Conservation (phyloP, 2,888 invertebrate genomes). For the Pasiphila rectangulata region DNA sequence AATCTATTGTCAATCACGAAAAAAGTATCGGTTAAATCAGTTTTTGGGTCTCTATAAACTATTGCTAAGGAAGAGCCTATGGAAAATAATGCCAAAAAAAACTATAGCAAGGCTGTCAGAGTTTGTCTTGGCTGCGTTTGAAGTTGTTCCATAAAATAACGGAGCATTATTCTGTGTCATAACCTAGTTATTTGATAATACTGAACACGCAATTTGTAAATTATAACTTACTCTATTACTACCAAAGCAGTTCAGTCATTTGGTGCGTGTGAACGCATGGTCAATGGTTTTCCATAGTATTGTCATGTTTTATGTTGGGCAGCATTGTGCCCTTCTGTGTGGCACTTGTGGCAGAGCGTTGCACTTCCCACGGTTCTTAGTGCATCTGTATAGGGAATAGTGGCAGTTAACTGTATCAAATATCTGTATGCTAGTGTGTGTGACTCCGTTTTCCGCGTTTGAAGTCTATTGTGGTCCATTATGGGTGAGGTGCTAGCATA, state of each 20-base stretch:
- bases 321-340: constrained; percentile 50
- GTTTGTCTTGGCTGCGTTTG: neutral
- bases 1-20: too few species aligned
- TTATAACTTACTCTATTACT: constrained; percentile 23
- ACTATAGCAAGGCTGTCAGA: too few species aligned
- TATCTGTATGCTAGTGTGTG: neutral
- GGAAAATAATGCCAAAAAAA: too few species aligned
- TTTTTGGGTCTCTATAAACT: too few species aligned
- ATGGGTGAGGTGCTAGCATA: too few species aligned
- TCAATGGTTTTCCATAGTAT: constrained; percentile 62
- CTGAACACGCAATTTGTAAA: constrained; percentile 28
- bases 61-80: too few species aligned
- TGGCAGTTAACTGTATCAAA: constrained; percentile 20
- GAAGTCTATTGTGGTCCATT: too few species aligned
- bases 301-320: constrained; percentile 62
- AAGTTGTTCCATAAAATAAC: too few species aligned
- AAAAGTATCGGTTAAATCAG: too few species aligned
- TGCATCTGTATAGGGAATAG: constrained; percentile 30
- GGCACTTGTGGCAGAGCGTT: constrained; percentile 40
- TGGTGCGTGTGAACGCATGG: constrained; percentile 54
- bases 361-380: constrained; percentile 58
- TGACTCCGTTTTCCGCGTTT: neutral
- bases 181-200: constrained; percentile 15
- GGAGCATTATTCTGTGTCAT: neutral
- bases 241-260: constrained; percentile 25